Evolutionary conservation across 2,888 invertebrate species (phyloP).

Genomic region (Himalopsyche kuldschensis): DNA sequence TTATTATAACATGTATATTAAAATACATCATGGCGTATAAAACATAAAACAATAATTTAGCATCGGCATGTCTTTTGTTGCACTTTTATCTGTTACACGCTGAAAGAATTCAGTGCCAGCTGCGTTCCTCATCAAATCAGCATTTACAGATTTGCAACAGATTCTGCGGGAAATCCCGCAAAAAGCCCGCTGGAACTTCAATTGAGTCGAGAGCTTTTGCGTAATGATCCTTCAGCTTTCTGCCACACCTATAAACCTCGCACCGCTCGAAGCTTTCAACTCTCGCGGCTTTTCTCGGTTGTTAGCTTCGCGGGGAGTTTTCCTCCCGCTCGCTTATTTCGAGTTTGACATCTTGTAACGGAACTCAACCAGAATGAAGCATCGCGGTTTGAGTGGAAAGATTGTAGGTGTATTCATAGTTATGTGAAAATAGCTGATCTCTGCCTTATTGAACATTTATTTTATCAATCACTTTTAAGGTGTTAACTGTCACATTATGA

Average conservation of each 20-base stretch:
- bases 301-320: background rate
- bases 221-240: conserved; percentile 29
- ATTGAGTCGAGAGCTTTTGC: conserved; percentile 31
- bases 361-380: conserved; percentile 6
- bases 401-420: background rate
- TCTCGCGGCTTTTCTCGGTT: background rate
- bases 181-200: conserved; percentile 22
- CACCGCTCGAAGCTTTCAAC: background rate
- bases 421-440: background rate
- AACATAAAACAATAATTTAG: no score
- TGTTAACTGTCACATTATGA: no score
- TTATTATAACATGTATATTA: no score
- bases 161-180: conserved; percentile 17
- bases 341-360: background rate
- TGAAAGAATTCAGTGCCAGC: background rate
- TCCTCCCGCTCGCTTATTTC: background rate
- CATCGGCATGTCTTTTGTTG: background rate
- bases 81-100: background rate
- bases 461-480: no score
- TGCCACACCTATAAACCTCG: conserved; percentile 19
- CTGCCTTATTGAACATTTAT: background rate
- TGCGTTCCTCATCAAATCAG: conserved; percentile 60
- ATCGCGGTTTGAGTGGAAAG: conserved; percentile 11
- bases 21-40: no score
- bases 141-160: conserved; percentile 59